phyloP scores from a whole-genome alignment of 92 coral and sea anemone genomes.

The Isaurus tuberculatus region DNA sequence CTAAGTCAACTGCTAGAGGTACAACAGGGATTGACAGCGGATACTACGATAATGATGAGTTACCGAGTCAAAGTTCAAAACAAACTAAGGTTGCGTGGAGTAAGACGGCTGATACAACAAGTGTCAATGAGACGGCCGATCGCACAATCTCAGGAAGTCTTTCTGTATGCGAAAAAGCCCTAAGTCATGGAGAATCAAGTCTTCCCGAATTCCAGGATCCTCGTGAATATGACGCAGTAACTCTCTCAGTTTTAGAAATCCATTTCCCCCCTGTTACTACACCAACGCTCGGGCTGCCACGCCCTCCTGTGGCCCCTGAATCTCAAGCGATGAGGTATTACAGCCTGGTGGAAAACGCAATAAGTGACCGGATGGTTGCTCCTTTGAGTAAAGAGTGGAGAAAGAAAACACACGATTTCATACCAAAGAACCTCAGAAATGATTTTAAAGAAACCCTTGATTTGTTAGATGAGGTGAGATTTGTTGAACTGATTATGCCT shows the following conservation, averaged over 20 bases:
- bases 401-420: slow-evolving; percentile 75
- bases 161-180: slow-evolving; percentile 34
- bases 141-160: slow-evolving; percentile 57
- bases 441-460: slow-evolving; percentile 66
- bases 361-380: slow-evolving; percentile 81
- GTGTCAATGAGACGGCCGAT: slow-evolving; percentile 45
- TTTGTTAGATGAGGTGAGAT: slow-evolving; percentile 77
- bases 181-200: slow-evolving; percentile 22
- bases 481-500: too few relatives aligned
- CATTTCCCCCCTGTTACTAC: slow-evolving; percentile 89
- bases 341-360: slow-evolving; percentile 75
- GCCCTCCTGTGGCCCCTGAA: slow-evolving; percentile 81
- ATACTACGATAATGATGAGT: slow-evolving; percentile 54
- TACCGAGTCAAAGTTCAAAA: slow-evolving; percentile 63
- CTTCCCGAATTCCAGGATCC: slow-evolving; percentile 11
- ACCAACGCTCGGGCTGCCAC: slow-evolving; percentile 89
- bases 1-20: slow-evolving; percentile 25
- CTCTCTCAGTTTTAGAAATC: slow-evolving; percentile 77
- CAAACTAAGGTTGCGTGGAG: slow-evolving; percentile 79
- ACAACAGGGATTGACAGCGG: slow-evolving; percentile 62
- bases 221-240: slow-evolving; percentile 81
- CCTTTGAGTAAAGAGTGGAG: slow-evolving; percentile 87
- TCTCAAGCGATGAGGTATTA: slow-evolving; percentile 78
- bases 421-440: slow-evolving; percentile 69
- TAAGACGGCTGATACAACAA: slow-evolving; percentile 16